phyloP scores from a whole-genome alignment of 2,888 invertebrate genomes.

The Nemurella pictetii region DNA sequence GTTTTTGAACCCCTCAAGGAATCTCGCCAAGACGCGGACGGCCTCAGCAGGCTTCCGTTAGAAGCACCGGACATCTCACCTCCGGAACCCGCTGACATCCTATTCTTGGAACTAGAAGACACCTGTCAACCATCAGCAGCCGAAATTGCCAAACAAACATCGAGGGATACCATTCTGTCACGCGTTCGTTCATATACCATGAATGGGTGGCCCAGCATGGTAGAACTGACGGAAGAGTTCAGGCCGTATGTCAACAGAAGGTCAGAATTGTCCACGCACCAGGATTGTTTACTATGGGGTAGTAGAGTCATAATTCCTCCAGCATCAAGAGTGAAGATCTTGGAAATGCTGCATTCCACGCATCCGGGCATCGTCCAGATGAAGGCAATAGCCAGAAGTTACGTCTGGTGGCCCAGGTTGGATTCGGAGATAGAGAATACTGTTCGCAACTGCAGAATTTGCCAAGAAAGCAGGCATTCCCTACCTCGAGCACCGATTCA shows the following conservation, averaged over 20 bases:
- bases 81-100: too few species aligned
- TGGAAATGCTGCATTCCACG: conserved; percentile 37
- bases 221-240: not conserved
- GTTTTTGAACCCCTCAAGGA: too few species aligned
- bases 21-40: too few species aligned
- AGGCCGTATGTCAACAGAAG: conserved; percentile 31
- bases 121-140: too few species aligned
- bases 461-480: not conserved
- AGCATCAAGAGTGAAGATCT: conserved; percentile 32
- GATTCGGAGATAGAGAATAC: not conserved
- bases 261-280: conserved; percentile 38
- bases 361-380: conserved; percentile 29
- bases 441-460: conserved; percentile 33
- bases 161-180: not conserved
- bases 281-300: conserved; percentile 42
- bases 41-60: too few species aligned
- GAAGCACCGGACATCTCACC: too few species aligned
- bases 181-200: not conserved
- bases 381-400: conserved; percentile 23
- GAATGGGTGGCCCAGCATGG: not conserved
- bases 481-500: conserved; percentile 33
- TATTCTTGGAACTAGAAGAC: too few species aligned
- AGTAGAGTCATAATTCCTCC: conserved; percentile 42
- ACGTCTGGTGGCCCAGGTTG: conserved; percentile 30
- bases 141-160: not conserved